Base-by-base conservation (phyloP, 1,140 invertebrate genomes). In the Charaxes varanes region DNA sequence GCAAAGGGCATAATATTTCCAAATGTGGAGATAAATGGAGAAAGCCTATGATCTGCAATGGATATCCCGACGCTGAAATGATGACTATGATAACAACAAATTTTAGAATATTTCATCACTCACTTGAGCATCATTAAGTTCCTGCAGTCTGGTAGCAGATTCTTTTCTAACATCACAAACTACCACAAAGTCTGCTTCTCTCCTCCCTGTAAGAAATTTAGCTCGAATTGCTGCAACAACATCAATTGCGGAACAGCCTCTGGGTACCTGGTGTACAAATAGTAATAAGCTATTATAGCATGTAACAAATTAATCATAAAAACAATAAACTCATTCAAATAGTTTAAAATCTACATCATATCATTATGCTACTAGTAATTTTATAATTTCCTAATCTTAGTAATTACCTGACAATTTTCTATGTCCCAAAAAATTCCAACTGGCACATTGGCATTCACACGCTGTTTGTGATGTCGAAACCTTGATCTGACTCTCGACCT, bases 341-440 rank as follows among this genome's bases (percentile, higher is more conserved):
- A n/a, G n/a, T n/a, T n/a, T n/a, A n/a, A n/a, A n/a, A n/a, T n/a
- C n/a, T n/a, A n/a, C n/a, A n/a, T n/a, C n/a, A n/a, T n/a, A n/a
- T n/a, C n/a, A n/a, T n/a, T 1, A 22, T 7, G 8, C 8, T 22
- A 22, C 21, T 22, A 22, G 21, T 22, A 22, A 7, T 6, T 7
- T 22, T 22, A 4, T 22, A 7, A 1, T 21, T 22, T n/a, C n/a
- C n/a, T n/a, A n/a, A n/a, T n/a, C n/a, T n/a, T n/a, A n/a, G 12
- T 6, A 33, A 12, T 42, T 60, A 82, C 91, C 71, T 90, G 88
- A 78, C 93, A 94, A 68, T 95, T 97, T 87, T 97, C 94, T 64
- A 97, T 97, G 71, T 97, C 94, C 94, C 94, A 97, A 82, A 96
- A 97, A 28, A 97, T 93, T 33, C 94, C 94, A 66, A 96, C 91